Base-by-base conservation (phyloP, 1,140 invertebrate genomes). In the Zaprionus vittiger region DNA sequence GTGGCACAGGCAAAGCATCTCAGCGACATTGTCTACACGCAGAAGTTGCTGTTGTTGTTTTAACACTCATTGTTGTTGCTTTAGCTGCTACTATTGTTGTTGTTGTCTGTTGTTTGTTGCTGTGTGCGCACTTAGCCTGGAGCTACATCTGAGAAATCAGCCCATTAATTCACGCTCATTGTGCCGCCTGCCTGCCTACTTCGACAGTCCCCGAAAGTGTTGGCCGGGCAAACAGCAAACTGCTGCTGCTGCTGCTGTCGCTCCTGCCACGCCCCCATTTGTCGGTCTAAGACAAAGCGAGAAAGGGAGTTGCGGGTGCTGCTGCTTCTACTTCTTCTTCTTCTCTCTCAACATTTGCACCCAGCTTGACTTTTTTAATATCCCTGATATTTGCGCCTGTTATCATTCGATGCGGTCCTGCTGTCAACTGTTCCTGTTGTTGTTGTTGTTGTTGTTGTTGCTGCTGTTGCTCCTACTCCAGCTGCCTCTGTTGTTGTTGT, bases 331-430 rank as follows among this genome's bases (percentile, higher is more conserved):
- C 6, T 52, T 22, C 20, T 47, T 11, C 20, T 41, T 41, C 11
- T 89, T 75, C 63, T 83, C 79, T 89, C 81, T 41, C 38, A 72
- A 67, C 85, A 84, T 82, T 90, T 90, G 85, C 73, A 89, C 85
- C 70, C 85, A 89, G 85, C 85, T 89, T 89, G 85, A 89, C 85
- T 90, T 89, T 90, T 89, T 89, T 89, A 89, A 89, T 89, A 89
- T 89, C 66, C 84, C 77, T 84, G 84, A 90, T 90, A 90, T 81
- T 89, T 89, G 81, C 47, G 47, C 47, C 47, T 52, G 47, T 24
- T 52, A 81, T 79, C 81, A 84, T 89, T 80, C 68, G 55, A 55
- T 52, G 34, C 28, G 37, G 24, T 24, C 34, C 22, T 37, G 31
- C 34, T 41, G 38, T 62, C 41, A 26, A 11, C 41, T 14, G 7